phyloP scores from a whole-genome alignment of 2,888 invertebrate species.

The Thyatira batis region DNA sequence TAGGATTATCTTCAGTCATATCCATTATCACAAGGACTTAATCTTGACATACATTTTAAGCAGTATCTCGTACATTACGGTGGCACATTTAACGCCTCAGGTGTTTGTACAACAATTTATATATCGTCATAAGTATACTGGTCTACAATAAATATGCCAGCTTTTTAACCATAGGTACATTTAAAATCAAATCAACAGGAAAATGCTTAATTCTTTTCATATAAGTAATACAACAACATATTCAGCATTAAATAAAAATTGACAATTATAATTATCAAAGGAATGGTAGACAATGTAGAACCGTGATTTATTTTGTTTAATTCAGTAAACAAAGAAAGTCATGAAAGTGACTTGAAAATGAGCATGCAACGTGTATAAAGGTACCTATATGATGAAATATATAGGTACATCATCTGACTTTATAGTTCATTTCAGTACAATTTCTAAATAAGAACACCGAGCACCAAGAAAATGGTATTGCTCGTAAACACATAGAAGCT shows the following conservation, averaged over 20 bases:
- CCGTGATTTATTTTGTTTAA: no score
- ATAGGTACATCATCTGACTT: no score
- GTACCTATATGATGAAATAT: neutral
- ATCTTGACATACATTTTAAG: slow-evolving; percentile 11
- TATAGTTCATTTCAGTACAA: neutral
- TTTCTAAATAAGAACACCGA: neutral
- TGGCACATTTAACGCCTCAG: neutral
- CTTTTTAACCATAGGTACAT: no score
- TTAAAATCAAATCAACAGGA: neutral
- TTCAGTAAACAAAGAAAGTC: no score
- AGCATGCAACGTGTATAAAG: no score
- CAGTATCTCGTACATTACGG: neutral
- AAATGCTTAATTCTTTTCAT: neutral
- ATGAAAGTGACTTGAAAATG: no score
- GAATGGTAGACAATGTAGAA: no score
- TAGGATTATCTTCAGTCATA: neutral
- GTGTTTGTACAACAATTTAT: neutral
- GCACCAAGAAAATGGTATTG: neutral
- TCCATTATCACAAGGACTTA: slow-evolving; percentile 6
- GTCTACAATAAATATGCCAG: neutral
- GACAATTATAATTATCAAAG: no score
- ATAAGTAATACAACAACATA: no score
- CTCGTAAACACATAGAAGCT: slow-evolving; percentile 2
- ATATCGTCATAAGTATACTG: neutral
- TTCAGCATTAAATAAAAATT: no score